Conservation (phyloP, 2,888 invertebrate species). For the Drosophila barbarae region DNA sequence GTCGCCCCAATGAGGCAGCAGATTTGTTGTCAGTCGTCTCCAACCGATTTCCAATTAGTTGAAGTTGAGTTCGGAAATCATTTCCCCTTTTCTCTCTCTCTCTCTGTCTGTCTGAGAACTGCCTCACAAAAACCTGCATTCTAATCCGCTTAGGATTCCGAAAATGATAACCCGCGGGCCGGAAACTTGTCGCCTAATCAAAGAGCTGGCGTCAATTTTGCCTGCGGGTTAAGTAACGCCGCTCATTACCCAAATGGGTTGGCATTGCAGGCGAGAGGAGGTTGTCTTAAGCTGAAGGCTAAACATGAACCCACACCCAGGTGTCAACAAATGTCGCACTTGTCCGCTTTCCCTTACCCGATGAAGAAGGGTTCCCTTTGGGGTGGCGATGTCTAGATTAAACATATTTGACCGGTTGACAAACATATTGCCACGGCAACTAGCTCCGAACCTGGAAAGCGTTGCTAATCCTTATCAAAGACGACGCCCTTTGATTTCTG, state of each 20-base stretch:
- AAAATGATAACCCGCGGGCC: constrained; percentile 36
- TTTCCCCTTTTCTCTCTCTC: background rate
- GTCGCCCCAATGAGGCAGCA: constrained; percentile 59
- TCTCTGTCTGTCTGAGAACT: background rate
- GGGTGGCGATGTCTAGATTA: constrained; percentile 37
- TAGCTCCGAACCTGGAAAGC: constrained; percentile 28
- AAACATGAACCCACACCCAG: constrained; percentile 59
- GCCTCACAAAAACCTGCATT: constrained; percentile 24
- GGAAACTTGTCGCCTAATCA: constrained; percentile 44
- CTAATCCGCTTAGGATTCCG: constrained; percentile 60
- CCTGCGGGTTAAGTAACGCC: constrained; percentile 38
- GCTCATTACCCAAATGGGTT: constrained; percentile 45
- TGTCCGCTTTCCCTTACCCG: constrained; percentile 46
- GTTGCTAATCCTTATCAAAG: constrained; percentile 66
- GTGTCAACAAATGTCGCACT: constrained; percentile 72
- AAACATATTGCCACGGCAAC: constrained; percentile 63
- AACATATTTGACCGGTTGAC: constrained; percentile 58
- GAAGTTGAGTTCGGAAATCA: constrained; percentile 13
- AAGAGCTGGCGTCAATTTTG: constrained; percentile 48
- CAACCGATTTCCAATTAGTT: constrained; percentile 39
- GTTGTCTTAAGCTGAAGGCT: constrained; percentile 63
- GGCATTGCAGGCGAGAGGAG: constrained; percentile 25
- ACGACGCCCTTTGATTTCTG: constrained; percentile 26
- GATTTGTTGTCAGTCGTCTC: constrained; percentile 29
- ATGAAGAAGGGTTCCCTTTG: constrained; percentile 8